A percentile compares a stretch with the other conserved stretches of the same genome.
phyloP scores from a whole-genome alignment of 2,888 invertebrate genomes.

The Dione juno region DNA sequence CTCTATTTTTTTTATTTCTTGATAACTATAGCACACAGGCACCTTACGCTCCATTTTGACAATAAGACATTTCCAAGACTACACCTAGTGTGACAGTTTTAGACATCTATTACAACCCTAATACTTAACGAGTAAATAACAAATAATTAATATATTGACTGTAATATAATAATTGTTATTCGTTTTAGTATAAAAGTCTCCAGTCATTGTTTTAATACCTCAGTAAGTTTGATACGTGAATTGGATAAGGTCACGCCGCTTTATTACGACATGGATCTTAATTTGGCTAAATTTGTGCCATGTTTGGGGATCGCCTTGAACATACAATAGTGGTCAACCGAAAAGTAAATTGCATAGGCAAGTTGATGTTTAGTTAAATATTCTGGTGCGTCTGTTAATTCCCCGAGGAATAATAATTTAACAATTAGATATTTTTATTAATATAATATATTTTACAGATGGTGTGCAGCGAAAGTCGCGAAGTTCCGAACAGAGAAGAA shows the following conservation, averaged over 20 bases:
- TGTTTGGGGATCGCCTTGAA: constrained; percentile 41
- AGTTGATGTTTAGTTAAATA: not conserved
- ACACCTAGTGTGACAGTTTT: too few species aligned
- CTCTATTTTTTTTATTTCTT: too few species aligned
- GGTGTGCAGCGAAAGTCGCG: not conserved
- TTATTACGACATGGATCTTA: constrained; percentile 39
- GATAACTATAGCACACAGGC: too few species aligned
- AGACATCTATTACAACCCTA: not conserved
- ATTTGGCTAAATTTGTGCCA: constrained; percentile 41
- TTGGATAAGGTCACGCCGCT: not conserved
- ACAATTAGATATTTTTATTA: too few species aligned
- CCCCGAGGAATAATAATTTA: too few species aligned
- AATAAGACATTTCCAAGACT: too few species aligned
- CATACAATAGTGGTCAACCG: constrained; percentile 29
- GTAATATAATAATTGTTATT: not conserved
- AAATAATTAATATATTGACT: not conserved
- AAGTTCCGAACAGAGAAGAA: constrained; percentile 3
- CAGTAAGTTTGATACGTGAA: not conserved
- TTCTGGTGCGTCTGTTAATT: not conserved
- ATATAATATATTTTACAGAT: not conserved
- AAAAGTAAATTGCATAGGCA: constrained; percentile 33
- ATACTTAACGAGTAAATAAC: not conserved
- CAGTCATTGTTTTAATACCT: not conserved
- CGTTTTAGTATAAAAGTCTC: constrained; percentile 7
- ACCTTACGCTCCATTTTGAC: too few species aligned